phyloP scores from a whole-genome alignment of 2,888 invertebrate genomes.

The Meiosimyza platycephala region DNA sequence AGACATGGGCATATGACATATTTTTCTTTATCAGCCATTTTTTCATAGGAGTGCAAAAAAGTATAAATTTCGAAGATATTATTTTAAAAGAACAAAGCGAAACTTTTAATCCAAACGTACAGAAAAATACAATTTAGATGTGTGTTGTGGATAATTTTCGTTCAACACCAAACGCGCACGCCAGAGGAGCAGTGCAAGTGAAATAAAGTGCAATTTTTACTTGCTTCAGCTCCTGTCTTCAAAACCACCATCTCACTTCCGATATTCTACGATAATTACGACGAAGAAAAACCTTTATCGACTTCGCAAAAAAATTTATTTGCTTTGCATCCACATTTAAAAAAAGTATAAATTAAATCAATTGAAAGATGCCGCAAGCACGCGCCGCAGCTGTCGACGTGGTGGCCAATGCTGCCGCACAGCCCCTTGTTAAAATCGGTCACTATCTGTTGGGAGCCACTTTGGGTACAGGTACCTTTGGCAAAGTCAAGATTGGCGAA shows the following conservation, averaged over 20 bases:
- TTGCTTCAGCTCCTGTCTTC: neutral
- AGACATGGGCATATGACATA: neutral
- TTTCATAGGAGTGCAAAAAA: constrained; percentile 3
- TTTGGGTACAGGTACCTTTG: constrained; percentile 97
- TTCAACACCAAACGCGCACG: constrained; percentile 34
- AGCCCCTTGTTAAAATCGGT: constrained; percentile 92
- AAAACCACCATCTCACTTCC: neutral
- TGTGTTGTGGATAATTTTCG: constrained; percentile 50
- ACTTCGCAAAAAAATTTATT: neutral
- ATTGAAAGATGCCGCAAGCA: constrained; percentile 56
- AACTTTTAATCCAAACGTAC: constrained; percentile 12
- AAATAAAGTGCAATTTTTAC: constrained; percentile 30
- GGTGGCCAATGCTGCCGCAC: constrained; percentile 67
- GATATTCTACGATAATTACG: too few species aligned
- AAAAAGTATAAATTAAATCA: neutral
- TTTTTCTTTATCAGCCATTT: constrained; percentile 23
- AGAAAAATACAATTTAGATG: constrained; percentile 43
- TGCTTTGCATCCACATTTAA: neutral
- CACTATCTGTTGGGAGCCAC: constrained; percentile 92
- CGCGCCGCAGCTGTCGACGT: constrained; percentile 57
- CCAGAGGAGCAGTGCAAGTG: constrained; percentile 33
- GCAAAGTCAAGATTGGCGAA: constrained; percentile 99
- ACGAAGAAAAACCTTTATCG: too few species aligned
- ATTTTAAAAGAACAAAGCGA: constrained; percentile 20
- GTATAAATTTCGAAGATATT: constrained; percentile 8